phyloP scores from a whole-genome alignment of 2,113 vertebrate species.

The Rousettus leschenaultii region DNA sequence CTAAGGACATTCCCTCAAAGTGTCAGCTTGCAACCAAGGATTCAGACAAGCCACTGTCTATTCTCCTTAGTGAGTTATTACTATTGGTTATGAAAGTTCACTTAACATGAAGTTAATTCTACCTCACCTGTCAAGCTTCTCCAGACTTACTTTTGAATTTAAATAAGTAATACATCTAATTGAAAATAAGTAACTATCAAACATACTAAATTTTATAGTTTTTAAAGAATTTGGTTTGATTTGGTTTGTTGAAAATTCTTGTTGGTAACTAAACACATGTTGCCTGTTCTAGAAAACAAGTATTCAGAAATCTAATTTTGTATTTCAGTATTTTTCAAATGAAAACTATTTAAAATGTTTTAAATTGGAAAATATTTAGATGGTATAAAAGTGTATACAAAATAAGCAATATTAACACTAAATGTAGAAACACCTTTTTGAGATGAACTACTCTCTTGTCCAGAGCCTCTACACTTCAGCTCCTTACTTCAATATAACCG shows the following conservation, averaged over 20 bases:
- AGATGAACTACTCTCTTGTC: neutral
- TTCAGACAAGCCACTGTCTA: neutral
- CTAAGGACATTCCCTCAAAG: conserved; percentile 68
- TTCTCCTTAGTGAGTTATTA: conserved; percentile 20
- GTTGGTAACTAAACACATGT: neutral
- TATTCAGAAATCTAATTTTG: conserved; percentile 5
- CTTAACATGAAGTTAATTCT: neutral
- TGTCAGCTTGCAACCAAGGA: conserved; percentile 58
- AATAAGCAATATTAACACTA: neutral
- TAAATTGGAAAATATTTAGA: neutral
- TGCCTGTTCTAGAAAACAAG: neutral
- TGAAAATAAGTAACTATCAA: neutral
- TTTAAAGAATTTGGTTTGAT: neutral
- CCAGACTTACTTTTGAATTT: neutral
- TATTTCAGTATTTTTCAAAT: conserved; percentile 22
- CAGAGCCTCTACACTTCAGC: neutral
- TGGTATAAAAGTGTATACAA: neutral
- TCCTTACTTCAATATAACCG: neutral
- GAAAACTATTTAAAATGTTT: neutral
- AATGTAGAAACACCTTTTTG: neutral
- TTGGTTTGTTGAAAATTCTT: neutral
- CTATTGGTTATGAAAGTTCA: neutral
- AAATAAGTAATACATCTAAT: neutral
- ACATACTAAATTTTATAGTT: neutral
- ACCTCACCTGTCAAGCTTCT: neutral